Evolutionary conservation across 2,888 invertebrate genomes (phyloP), one percentile per base, ranked within the genome.

Genomic region (Oeneis ivallda): DNA sequence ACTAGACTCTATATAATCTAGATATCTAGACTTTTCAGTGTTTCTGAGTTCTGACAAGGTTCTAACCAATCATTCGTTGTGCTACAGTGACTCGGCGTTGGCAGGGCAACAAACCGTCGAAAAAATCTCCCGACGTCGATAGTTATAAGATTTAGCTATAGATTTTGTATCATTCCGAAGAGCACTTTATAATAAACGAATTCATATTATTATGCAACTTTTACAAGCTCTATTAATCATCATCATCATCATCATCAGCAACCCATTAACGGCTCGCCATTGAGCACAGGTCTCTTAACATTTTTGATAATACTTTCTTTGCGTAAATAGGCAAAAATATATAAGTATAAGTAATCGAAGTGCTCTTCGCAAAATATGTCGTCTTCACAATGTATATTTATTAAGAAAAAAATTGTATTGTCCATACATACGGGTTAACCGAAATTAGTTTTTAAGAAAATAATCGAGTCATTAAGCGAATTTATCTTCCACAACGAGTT

Each of bases 41-140:
- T 63, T 15, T 17, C 47, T 17, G 17, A 47, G 47, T 47, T 47
- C 47, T 47, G 4, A 9, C 17, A 47, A 17, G 47, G 15, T 9
- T 66, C 68, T 72, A 72, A 71, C 67, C 39, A 62, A 58, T 49
- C 53, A 47, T 70, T 68, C 66, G 74, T 86, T 87, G 79, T 87
- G 85, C 85, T 83, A 73, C 90, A 90, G 90, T 90, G 89, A 88
- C 72, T 10, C 76, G 73, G 68, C 76, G 79, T 87, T 89, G 89
- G 89, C 86, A 85, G 78, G 85, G 85, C 84, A 81, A 71, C 79
- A 74, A 75, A 79, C 75, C 75, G 77, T 79, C 77, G 75, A 73
- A 75, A 64, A 26, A 45, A 76, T 80, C 79, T 77, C 82, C 84
- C 84, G 82, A 76, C 84, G 80, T 73, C 76, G 72, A 70, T 79